phyloP scores from a whole-genome alignment of 2,797 vertebrate genomes.

The Glossophaga mutica region DNA sequence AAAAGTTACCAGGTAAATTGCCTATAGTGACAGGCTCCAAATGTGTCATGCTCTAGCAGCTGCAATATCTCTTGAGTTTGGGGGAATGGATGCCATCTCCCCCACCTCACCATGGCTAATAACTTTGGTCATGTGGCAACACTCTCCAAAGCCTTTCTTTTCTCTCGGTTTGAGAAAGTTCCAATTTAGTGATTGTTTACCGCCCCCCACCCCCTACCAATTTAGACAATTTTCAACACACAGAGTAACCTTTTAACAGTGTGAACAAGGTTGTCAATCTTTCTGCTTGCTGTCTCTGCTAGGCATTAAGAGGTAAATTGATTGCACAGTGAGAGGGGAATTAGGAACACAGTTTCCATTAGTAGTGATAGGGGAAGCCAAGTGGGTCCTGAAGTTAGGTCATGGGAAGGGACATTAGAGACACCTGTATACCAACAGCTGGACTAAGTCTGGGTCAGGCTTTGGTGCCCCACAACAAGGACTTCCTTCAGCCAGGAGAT shows the following conservation, averaged over 20 bases:
- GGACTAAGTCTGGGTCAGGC: neutral
- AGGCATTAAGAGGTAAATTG: constrained; percentile 63
- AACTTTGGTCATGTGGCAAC: neutral
- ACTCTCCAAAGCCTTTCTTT: constrained; percentile 44
- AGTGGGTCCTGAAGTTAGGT: neutral
- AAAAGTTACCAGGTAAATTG: neutral
- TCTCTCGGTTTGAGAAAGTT: constrained; percentile 50
- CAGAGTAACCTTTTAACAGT: constrained; percentile 65
- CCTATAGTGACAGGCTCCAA: neutral
- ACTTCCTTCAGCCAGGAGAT: neutral
- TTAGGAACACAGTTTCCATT: constrained; percentile 53
- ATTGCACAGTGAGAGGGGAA: constrained; percentile 28
- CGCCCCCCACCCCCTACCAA: constrained; percentile 29
- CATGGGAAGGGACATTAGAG: neutral
- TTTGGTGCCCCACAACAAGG: neutral
- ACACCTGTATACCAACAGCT: neutral
- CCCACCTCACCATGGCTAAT: neutral
- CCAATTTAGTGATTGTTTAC: constrained; percentile 62
- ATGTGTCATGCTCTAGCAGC: neutral
- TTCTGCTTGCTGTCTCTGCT: constrained; percentile 17
- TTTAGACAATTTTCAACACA: constrained; percentile 69
- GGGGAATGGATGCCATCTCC: neutral
- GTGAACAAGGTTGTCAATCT: constrained; percentile 70
- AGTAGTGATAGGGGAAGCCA: constrained; percentile 41
- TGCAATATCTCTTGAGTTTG: neutral